These are phyloP conservation scores for Myotis findleyi DNA, from an alignment of 2,797 vertebrate species.

Conservation along the genomic window DNA sequence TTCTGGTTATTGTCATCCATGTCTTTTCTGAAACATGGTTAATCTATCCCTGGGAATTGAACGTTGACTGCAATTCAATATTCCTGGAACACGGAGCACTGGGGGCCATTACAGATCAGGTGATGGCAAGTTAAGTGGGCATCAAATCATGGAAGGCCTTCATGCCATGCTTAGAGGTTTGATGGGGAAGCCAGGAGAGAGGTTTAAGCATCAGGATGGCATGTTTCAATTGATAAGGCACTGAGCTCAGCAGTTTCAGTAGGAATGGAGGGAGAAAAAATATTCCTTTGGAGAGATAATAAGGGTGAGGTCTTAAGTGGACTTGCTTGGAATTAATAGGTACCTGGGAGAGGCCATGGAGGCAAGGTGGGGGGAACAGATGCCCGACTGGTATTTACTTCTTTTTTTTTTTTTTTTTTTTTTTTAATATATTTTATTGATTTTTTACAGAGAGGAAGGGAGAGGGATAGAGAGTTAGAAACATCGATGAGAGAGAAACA, in stretches of 20 bases:
- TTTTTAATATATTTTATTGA: no score
- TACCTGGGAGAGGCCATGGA: not conserved
- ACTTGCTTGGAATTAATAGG: not conserved
- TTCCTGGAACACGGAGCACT: not conserved
- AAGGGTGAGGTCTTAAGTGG: not conserved
- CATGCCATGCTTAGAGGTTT: not conserved
- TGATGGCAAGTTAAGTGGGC: not conserved
- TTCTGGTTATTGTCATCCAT: not conserved
- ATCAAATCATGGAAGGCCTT: not conserved
- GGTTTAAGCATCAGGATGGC: not conserved
- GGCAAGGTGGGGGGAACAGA: not conserved
- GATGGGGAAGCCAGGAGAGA: not conserved
- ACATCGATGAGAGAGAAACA: no score
- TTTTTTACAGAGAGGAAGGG: no score
- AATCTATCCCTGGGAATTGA: not conserved
- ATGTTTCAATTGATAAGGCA: not conserved
- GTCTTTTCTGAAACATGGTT: not conserved
- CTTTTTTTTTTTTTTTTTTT: no score
- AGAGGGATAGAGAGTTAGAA: no score
- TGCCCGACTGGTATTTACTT: not conserved
- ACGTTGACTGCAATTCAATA: not conserved
- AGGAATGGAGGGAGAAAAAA: not conserved
- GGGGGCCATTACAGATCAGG: not conserved
- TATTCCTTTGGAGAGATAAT: not conserved
- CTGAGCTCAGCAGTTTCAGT: not conserved